Percentiles rank a stretch among this genome's conserved stretches.
Evolutionary conservation across 2,113 vertebrate genomes (phyloP).

Genomic region (Gobio gobio): DNA sequence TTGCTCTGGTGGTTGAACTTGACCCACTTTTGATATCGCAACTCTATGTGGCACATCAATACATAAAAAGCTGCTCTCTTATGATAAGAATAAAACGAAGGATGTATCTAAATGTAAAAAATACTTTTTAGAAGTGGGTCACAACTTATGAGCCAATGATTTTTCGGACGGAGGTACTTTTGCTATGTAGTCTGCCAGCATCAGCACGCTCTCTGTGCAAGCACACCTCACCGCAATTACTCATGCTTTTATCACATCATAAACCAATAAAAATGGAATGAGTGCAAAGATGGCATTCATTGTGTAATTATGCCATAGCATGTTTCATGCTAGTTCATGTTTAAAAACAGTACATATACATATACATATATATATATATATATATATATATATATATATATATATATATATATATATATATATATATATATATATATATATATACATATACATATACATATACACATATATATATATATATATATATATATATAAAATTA

Average conservation of each 20-base stretch:
- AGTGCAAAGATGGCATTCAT: neutral
- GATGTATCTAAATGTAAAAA: constrained; percentile 62
- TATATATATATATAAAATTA: neutral
- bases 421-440: no score
- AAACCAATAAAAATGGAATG: constrained; percentile 2
- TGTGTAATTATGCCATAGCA: neutral
- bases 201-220: neutral
- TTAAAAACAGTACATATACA: no score
- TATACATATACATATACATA: no score
- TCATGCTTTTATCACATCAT: constrained; percentile 13
- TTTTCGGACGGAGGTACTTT: constrained; percentile 55
- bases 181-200: constrained; percentile 44
- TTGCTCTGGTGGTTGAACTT: constrained; percentile 71
- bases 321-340: no score
- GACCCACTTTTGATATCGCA: constrained; percentile 77
- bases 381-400: no score
- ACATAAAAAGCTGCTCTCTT: constrained; percentile 38
- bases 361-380: no score
- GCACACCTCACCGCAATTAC: neutral
- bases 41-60: constrained; percentile 44
- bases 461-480: no score
- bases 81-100: constrained; percentile 62
- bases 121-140: constrained; percentile 54
- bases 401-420: no score
- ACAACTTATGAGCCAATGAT: constrained; percentile 29